phyloP scores from a whole-genome alignment of 1,140 invertebrate genomes.

The Hermetia illucens region DNA sequence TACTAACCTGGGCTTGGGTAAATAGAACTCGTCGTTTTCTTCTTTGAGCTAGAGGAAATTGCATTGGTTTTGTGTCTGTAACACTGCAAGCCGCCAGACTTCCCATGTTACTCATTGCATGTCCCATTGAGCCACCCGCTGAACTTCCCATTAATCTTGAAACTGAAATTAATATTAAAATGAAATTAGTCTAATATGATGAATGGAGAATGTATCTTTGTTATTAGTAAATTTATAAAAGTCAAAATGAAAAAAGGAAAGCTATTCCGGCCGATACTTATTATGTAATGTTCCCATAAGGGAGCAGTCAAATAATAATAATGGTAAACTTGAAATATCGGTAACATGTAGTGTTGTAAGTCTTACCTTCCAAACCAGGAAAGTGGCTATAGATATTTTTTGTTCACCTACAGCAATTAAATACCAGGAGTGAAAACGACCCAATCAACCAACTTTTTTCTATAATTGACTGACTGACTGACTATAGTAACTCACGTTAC shows the following conservation, averaged over 20 bases:
- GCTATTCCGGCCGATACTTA: slow-evolving; percentile 1
- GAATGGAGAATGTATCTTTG: slow-evolving; percentile 1
- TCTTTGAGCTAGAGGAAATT: slow-evolving; percentile 78
- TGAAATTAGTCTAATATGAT: background rate
- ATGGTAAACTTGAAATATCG: too few species aligned
- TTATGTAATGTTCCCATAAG: too few species aligned
- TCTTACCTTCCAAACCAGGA: too few species aligned
- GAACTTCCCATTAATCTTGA: slow-evolving; percentile 76
- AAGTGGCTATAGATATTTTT: too few species aligned
- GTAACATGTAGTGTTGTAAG: too few species aligned
- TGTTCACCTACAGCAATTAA: too few species aligned
- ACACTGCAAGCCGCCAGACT: slow-evolving; percentile 59
- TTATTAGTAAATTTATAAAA: slow-evolving; percentile 2
- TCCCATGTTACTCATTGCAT: slow-evolving; percentile 74
- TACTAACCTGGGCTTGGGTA: slow-evolving; percentile 82
- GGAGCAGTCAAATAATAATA: too few species aligned
- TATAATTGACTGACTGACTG: too few species aligned
- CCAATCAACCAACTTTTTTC: too few species aligned
- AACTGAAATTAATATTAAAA: slow-evolving; percentile 44
- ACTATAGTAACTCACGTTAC: too few species aligned
- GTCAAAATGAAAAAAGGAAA: background rate
- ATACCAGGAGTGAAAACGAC: too few species aligned
- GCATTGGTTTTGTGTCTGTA: slow-evolving; percentile 74
- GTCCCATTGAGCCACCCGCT: slow-evolving; percentile 61
- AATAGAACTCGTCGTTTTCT: slow-evolving; percentile 94